These are phyloP conservation scores for Malacosoma neustria DNA, from an alignment of 2,888 invertebrate genomes.

Conservation along the genomic window DNA sequence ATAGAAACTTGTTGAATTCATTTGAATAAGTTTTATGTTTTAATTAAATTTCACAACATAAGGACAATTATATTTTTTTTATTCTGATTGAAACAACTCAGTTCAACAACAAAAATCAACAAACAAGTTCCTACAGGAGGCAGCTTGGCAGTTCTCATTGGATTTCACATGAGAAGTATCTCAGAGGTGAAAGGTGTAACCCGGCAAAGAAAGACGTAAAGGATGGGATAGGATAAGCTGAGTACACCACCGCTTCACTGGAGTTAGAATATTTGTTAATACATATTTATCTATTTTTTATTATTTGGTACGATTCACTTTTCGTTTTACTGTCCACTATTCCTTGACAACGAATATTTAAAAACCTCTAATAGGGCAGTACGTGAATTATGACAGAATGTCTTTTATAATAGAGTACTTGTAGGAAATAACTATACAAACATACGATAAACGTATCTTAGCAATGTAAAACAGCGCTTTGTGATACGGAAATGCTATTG, in stretches of 20 bases:
- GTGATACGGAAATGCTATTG: conserved; percentile 15
- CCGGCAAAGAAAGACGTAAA: conserved; percentile 55
- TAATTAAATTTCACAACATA: not conserved
- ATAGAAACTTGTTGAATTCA: conserved; percentile 36
- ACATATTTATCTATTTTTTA: conserved; percentile 16
- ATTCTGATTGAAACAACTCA: not conserved
- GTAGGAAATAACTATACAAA: conserved; percentile 12
- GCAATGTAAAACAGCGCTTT: conserved; percentile 18
- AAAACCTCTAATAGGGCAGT: conserved; percentile 29
- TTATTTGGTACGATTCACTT: no score
- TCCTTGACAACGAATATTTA: conserved; percentile 25
- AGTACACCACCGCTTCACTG: conserved; percentile 68
- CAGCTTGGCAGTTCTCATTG: conserved; percentile 65
- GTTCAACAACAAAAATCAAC: not conserved
- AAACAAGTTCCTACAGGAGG: conserved; percentile 44
- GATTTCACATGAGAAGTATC: conserved; percentile 57
- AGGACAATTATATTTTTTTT: not conserved
- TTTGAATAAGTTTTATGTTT: conserved; percentile 6
- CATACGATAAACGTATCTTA: conserved; percentile 12
- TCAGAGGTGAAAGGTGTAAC: conserved; percentile 74
- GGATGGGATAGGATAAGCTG: conserved; percentile 45
- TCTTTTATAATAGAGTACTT: conserved; percentile 35
- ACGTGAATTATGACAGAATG: conserved; percentile 38
- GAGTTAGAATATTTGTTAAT: conserved; percentile 20
- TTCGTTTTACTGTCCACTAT: no score